Conservation (phyloP, 35 echinoderm and acorn worm genomes). For the Diadema setosum region DNA sequence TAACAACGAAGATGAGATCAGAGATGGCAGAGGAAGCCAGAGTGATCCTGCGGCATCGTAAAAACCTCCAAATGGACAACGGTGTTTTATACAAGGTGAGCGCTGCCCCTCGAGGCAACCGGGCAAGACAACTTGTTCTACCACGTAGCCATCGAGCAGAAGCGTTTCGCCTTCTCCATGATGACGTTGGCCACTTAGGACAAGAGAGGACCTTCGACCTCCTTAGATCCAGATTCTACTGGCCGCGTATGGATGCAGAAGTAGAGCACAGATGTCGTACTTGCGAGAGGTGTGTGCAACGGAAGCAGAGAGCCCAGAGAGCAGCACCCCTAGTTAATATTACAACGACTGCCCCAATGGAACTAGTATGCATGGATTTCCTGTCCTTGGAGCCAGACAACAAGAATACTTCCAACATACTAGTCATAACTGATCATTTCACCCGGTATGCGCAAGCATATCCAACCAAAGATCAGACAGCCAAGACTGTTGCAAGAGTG, state of each 20-base stretch:
- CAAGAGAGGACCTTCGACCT: not conserved
- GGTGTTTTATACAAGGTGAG: not conserved
- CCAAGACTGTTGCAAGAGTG: too few relatives aligned
- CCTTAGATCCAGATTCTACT: conserved; percentile 15
- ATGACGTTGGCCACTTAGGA: not conserved
- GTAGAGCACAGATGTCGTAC: not conserved
- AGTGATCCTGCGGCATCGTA: not conserved
- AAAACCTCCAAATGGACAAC: not conserved
- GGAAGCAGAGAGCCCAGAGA: not conserved
- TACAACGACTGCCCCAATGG: conserved; percentile 28
- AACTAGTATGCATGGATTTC: conserved; percentile 33
- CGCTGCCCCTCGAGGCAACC: not conserved
- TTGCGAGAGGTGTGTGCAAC: not conserved
- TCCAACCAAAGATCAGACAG: conserved; percentile 68
- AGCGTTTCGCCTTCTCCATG: not conserved
- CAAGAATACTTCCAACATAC: conserved; percentile 6
- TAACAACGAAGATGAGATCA: not conserved
- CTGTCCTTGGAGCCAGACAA: not conserved
- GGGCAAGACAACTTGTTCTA: not conserved
- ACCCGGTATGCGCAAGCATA: conserved; percentile 46
- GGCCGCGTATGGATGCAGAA: conserved; percentile 25
- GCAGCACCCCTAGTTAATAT: conserved; percentile 35
- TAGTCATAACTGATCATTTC: conserved; percentile 62
- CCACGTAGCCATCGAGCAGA: not conserved
- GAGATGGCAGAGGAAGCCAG: not conserved